Evolutionary conservation across 2,797 vertebrate species (phyloP).

Genomic region (Tenualosa ilisha): DNA sequence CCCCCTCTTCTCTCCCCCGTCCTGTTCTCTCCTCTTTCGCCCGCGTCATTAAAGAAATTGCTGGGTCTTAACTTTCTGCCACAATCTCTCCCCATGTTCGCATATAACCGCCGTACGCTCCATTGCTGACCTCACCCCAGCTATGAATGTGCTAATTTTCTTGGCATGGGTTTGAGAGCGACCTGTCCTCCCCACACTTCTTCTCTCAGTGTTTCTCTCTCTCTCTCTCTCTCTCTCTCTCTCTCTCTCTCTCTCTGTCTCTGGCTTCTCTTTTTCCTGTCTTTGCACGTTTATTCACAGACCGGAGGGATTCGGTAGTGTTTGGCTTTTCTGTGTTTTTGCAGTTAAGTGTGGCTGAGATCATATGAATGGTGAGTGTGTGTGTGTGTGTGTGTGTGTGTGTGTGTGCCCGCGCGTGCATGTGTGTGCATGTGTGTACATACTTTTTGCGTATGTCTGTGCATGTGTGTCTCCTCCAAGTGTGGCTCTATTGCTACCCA

Average conservation of each 20-base stretch:
- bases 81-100: neutral
- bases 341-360: neutral
- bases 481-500: no score
- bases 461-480: conserved; percentile 33
- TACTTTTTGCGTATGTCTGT: neutral
- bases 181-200: neutral
- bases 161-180: neutral
- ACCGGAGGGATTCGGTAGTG: neutral
- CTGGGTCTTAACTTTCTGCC: neutral
- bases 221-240: neutral
- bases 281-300: neutral
- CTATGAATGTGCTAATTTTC: neutral
- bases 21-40: conserved; percentile 8
- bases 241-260: neutral
- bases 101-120: neutral
- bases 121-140: neutral
- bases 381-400: neutral
- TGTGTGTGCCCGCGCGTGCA: neutral
- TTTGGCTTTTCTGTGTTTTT: neutral
- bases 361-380: neutral
- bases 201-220: neutral
- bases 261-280: neutral
- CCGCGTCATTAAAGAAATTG: conserved; percentile 15
- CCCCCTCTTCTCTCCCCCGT: neutral
- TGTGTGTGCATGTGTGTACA: neutral